A percentile compares a stretch with the other conserved stretches of the same genome.
phyloP scores from a whole-genome alignment of 2,888 invertebrate genomes.

The Noctua comes region DNA sequence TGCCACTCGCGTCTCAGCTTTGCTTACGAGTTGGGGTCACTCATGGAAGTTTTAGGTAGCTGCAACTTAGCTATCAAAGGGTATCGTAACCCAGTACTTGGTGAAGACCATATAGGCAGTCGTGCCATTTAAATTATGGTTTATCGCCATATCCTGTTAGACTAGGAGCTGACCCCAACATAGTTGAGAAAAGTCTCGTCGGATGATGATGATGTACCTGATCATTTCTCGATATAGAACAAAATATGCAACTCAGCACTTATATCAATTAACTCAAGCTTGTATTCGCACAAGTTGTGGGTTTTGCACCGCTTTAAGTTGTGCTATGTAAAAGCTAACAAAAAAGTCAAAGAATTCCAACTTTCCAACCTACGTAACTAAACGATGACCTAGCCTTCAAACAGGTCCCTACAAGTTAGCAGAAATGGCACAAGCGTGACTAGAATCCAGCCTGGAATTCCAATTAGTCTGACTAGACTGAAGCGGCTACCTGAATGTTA shows the following conservation, averaged over 20 bases:
- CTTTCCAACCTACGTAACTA: slow-evolving; percentile 18
- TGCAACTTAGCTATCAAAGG: not conserved
- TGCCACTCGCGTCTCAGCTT: too few species aligned
- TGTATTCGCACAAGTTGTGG: not conserved
- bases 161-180: not conserved
- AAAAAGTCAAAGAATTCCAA: slow-evolving; percentile 2
- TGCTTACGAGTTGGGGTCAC: not conserved
- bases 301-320: not conserved
- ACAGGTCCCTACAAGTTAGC: slow-evolving; percentile 38
- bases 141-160: not conserved
- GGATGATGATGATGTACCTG: not conserved
- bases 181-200: not conserved
- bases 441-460: slow-evolving; percentile 44
- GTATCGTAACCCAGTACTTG: too few species aligned
- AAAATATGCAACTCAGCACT: not conserved
- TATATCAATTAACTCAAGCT: not conserved
- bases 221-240: not conserved
- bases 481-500: slow-evolving; percentile 7
- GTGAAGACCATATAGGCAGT: not conserved
- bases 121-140: not conserved
- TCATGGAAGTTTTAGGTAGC: not conserved
- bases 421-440: slow-evolving; percentile 49
- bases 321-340: not conserved
- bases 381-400: slow-evolving; percentile 26
- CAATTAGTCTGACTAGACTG: slow-evolving; percentile 44